phyloP scores from a whole-genome alignment of 2,888 invertebrate genomes.

The Eristalis intricaria region DNA sequence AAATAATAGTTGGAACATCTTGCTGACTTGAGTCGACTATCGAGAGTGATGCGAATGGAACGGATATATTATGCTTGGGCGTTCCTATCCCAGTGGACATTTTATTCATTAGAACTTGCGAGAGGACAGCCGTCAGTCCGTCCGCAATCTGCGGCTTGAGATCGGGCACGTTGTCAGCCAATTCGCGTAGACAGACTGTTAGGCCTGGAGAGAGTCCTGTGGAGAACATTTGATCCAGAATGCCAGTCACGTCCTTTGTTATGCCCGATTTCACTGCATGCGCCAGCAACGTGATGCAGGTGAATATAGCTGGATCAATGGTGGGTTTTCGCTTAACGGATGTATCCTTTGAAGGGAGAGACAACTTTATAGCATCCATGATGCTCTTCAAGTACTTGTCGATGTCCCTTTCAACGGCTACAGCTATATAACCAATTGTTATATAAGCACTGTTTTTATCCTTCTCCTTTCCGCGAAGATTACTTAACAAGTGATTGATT shows the following conservation, averaged over 20 bases:
- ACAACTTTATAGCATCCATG: slow-evolving; percentile 90
- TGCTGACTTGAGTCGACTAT: slow-evolving; percentile 79
- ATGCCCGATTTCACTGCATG: slow-evolving; percentile 92
- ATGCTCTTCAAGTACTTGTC: slow-evolving; percentile 90
- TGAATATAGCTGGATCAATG: slow-evolving; percentile 94
- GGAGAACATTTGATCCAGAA: slow-evolving; percentile 95
- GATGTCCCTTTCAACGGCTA: slow-evolving; percentile 92
- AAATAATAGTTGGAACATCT: slow-evolving; percentile 92
- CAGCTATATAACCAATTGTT: slow-evolving; percentile 94
- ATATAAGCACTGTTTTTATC: slow-evolving; percentile 94
- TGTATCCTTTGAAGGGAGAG: slow-evolving; percentile 89
- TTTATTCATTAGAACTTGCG: slow-evolving; percentile 94
- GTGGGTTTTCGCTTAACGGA: slow-evolving; percentile 88
- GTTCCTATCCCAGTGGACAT: slow-evolving; percentile 88
- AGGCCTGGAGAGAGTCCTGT: slow-evolving; percentile 95
- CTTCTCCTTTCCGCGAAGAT: slow-evolving; percentile 90
- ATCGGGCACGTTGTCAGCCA: slow-evolving; percentile 93
- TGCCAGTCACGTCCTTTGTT: slow-evolving; percentile 89
- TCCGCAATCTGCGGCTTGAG: slow-evolving; percentile 95
- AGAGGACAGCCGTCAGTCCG: slow-evolving; percentile 94
- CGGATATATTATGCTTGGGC: slow-evolving; percentile 83
- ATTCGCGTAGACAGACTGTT: slow-evolving; percentile 94
- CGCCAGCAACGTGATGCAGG: slow-evolving; percentile 95
- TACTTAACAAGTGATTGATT: slow-evolving; percentile 89
- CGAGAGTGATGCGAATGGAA: slow-evolving; percentile 79